Base-by-base conservation (phyloP, 37 sponge, comb jelly and placozoan species). In the Theonella swinhoei region DNA sequence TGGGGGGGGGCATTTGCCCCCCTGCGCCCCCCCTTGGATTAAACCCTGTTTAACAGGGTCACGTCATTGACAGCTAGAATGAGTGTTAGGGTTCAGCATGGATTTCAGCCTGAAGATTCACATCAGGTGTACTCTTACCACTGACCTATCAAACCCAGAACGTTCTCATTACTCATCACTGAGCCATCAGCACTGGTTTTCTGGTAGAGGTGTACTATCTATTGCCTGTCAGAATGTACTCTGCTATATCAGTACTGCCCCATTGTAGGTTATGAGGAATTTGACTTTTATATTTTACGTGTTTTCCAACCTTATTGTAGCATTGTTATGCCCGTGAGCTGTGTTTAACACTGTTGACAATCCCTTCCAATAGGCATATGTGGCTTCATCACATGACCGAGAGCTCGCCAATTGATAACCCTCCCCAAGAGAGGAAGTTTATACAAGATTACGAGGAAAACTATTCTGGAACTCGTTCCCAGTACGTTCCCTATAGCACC, bases 321-420 rank as follows among this genome's bases (percentile, higher is more conserved):
- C 25, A 65, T 20, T n/a, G 5, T 5, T 65, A 20, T 23, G 5
- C 25, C 25, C 25, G 19, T 19, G 19, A 58, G 19, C 11, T 19
- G 60, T 58, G 19, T 11, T 20, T 19, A 20, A 19, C 60, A 58
- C 60, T 63, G 24, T 9, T n/a, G 24, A 3, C 23, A 29, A 26
- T 11, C 23, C 1, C 38, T 3, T 3, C 72, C 2, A 77, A 3
- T n/a, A 94, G 95, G 96, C 98, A 98, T 68, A 60, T 88, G 23
- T 98, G 98, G 98, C 70, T 98, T 65, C 98, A 98, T 59, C 75
- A 86, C 74, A 98, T 91, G 84, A 87, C 93, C 0, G 96, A 98
- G 65, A 80, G 91, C 42, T 42, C 92, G 8, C 98, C 98, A 20
- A 75, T 88, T 2, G 70, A 74, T 62, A 42, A 82, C 35, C 98